Evolutionary conservation across 2,797 vertebrate genomes (phyloP), one percentile per base, ranked within the genome.

Genomic region (Acipenser oxyrinchus): DNA sequence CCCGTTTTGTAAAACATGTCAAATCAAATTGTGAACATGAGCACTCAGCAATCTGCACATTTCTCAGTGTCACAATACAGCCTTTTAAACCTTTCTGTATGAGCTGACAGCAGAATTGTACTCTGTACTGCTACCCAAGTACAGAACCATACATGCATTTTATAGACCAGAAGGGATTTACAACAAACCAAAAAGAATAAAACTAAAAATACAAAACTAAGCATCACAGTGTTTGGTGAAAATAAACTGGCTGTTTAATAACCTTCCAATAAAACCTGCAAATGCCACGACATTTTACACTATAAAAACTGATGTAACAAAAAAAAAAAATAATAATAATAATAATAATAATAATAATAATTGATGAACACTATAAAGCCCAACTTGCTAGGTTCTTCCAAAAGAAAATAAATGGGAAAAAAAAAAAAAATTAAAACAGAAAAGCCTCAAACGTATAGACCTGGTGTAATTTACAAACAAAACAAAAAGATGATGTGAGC

Each of bases 211-310:
- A 83, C 77, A 87, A 84, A 77, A 78, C 76, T 84, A 83, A 86
- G 83, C 80, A 80, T 89, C 95, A 97, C 94, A 97, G 93, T 97
- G 94, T 93, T 95, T 91, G 92, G 93, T 97, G 93, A 88, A 89
- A 88, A 88, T 88, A 81, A 87, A 90, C 86, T 86, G 88, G 84
- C 87, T 86, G 86, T 87, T 89, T 84, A 86, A 87, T 89, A 84
- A 88, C 86, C 86, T 84, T 87, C 87, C 82, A 87, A 87, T 87
- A 88, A 86, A 89, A 88, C 85, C 87, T 88, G 87, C 81, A 89
- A 89, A 87, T 87, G 88, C 82, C 77, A 87, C 83, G 78, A 87
- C 79, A 77, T 89, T 86, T 87, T 84, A 88, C 87, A 85, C 85
- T 82, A 84, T 84, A 86, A 74, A 83, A 78, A 84, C 23, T 37